Evolutionary conservation across 1,140 invertebrate species (phyloP), one percentile per base, ranked within the genome.

Genomic region (Leguminivora glycinivorella): DNA sequence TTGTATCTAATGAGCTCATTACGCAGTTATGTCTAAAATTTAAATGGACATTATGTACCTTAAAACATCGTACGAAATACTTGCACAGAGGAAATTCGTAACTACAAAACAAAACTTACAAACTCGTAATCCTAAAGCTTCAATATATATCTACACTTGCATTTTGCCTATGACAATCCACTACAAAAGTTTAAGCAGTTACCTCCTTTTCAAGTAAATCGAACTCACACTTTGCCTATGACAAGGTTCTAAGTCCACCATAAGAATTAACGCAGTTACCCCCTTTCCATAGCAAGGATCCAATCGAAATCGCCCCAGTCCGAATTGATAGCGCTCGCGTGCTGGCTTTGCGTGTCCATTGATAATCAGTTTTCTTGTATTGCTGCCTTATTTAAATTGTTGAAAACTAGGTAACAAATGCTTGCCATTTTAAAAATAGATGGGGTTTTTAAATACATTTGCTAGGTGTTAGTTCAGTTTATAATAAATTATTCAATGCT

Each of bases 361-460:
- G 58, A 63, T 63, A 63, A 63, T 63, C 25, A 29, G 26, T 63
- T 63, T 63, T 63, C n/a, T 63, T 63, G 58, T 63, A 63, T 63
- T 63, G 56, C 25, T 26, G 58, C 58, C 25, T 63, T 63, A 63
- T 63, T 63, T 63, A 63, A 63, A 63, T 63, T 34, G 58, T 63
- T 63, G 58, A 63, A 63, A 63, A 63, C 58, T 63, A 6, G 58
- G 58, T 63, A 63, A 63, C 25, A 17, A 63, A 63, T 63, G 58
- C 26, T 29, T 63, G 58, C 58, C 25, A 63, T 63, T 63, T 63
- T 63, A n/a, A 63, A 63, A 63, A 63, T 63, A 63, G 58, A 60
- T 60, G 22, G 17, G 25, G 24, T 29, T 63, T 63, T 52, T 0
- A 52, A 52, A 22, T 22, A 22, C 17, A 17, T 47, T 47, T 47